Conservation (phyloP, 2,797 vertebrate genomes). For the Cossypha niveicapilla region DNA sequence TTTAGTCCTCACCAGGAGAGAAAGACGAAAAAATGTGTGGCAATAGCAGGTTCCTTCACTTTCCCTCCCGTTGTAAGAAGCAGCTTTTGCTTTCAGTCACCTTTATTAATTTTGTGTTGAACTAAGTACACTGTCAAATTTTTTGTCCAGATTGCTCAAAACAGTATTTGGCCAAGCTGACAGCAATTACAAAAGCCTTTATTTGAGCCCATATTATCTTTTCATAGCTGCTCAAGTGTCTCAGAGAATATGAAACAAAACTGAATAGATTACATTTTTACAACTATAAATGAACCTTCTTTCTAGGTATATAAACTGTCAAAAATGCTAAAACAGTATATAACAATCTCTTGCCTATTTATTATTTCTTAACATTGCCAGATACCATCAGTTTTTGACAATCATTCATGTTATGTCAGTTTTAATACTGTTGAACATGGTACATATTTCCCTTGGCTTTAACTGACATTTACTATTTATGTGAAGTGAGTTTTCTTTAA, state of each 20-base stretch:
- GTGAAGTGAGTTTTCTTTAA: background rate
- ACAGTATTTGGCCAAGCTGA: conserved; percentile 28
- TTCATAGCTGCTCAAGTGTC: conserved; percentile 16
- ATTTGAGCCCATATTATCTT: conserved; percentile 31
- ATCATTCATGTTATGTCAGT: conserved; percentile 35
- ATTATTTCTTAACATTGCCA: conserved; percentile 36
- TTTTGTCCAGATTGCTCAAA: conserved; percentile 7
- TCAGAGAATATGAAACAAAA: conserved; percentile 29
- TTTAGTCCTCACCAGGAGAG: background rate
- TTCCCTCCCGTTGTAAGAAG: background rate
- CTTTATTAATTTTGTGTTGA: conserved; percentile 12
- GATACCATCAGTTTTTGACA: conserved; percentile 26
- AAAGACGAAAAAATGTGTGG: background rate
- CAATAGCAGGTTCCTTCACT: background rate
- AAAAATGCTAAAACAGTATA: conserved; percentile 6
- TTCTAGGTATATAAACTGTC: conserved; percentile 29
- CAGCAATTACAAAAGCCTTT: conserved; percentile 38
- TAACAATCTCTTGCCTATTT: conserved; percentile 8
- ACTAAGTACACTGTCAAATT: conserved; percentile 2
- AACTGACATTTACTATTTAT: background rate
- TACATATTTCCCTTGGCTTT: conserved; percentile 33
- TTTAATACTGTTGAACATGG: conserved; percentile 11
- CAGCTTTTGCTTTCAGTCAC: background rate
- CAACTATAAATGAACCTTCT: conserved; percentile 17
- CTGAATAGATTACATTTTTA: conserved; percentile 24